Percentiles rank a stretch among this genome's conserved stretches.
phyloP scores from a whole-genome alignment of 2,888 invertebrate genomes.

The Autographa pulchrina region DNA sequence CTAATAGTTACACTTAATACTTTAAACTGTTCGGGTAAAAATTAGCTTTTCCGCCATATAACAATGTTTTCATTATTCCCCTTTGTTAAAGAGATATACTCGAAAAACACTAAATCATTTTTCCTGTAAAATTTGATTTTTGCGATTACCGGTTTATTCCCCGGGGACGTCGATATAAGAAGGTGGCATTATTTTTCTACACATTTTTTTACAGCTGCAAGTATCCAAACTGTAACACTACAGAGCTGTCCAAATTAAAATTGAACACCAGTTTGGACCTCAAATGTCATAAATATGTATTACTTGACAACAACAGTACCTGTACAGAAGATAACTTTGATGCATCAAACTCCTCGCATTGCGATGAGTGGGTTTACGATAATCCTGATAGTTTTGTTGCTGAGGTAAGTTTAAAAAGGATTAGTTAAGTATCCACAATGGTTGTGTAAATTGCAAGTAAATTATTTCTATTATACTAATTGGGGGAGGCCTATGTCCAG shows the following conservation, averaged over 20 bases:
- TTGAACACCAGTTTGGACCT: conserved; percentile 34
- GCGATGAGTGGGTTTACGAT: conserved; percentile 50
- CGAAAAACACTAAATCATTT: no score
- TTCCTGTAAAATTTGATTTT: no score
- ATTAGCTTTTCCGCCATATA: no score
- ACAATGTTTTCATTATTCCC: no score
- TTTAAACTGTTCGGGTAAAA: no score
- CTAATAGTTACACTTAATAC: no score
- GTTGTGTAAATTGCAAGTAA: background rate
- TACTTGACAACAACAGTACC: conserved; percentile 12
- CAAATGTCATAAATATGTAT: conserved; percentile 47
- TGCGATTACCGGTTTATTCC: no score
- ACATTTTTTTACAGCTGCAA: conserved; percentile 53
- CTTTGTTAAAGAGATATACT: no score
- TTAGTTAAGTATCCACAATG: background rate
- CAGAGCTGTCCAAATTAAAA: conserved; percentile 23
- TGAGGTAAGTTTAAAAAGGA: conserved; percentile 28
- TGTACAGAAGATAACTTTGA: conserved; percentile 39
- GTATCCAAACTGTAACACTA: conserved; percentile 23
- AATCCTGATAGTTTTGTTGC: conserved; percentile 50
- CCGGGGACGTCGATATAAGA: no score
- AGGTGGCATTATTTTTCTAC: no score
- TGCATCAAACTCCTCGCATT: conserved; percentile 14
- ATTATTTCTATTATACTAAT: no score
- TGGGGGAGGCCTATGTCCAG: no score